Base-by-base conservation (phyloP, 2,888 invertebrate genomes). In the Frankliniella intonsa region DNA sequence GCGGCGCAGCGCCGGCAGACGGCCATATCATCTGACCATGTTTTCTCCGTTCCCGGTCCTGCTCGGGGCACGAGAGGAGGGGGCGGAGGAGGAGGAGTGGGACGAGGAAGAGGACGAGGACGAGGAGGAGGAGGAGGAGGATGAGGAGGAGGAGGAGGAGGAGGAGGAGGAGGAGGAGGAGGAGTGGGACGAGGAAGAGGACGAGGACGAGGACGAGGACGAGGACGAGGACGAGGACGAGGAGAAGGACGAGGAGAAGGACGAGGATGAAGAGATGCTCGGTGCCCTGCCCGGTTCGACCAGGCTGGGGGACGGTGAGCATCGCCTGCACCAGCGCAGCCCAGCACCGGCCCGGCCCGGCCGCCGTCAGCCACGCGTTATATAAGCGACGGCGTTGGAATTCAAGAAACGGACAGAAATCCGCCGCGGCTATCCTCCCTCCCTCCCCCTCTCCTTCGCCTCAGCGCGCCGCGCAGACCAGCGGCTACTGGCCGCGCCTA, bases 401-500 rank as follows among this genome's bases (percentile, higher is more conserved):
- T 76, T 22, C 69, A 76, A 76, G 69, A 76, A 76, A 76, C 69
- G 25, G 69, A 25, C 69, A 76, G 25, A 76, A 25, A 22, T 25
- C 25, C 69, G 11, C 69, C 81, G 83, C 83, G 83, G 65, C 65
- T n/a, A n/a, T n/a, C n/a, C 81, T 80, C 80, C 22, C 80, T 81
- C 38, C 38, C 38, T 38, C 38, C 38, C 81, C 83, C 81, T 81
- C 79, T 80, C 81, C 84, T 83, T 83, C 62, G n/a, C 62, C 62
- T 38, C 38, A n/a, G n/a, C n/a, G 38, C 55, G 12, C 14, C 55
- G 85, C 84, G 83, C 83, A 83, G 84, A 84, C 85, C 85, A 85
- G 38, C 85, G 86, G 86, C 86, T 85, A 84, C 83, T 86, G 84
- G 86, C 86, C 86, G 85, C 86, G 86, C 86, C 84, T 84, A 83